A percentile compares a stretch with the other conserved stretches of the same genome.
phyloP scores from a whole-genome alignment of 2,113 vertebrate genomes.

The Manacus vitellinus region DNA sequence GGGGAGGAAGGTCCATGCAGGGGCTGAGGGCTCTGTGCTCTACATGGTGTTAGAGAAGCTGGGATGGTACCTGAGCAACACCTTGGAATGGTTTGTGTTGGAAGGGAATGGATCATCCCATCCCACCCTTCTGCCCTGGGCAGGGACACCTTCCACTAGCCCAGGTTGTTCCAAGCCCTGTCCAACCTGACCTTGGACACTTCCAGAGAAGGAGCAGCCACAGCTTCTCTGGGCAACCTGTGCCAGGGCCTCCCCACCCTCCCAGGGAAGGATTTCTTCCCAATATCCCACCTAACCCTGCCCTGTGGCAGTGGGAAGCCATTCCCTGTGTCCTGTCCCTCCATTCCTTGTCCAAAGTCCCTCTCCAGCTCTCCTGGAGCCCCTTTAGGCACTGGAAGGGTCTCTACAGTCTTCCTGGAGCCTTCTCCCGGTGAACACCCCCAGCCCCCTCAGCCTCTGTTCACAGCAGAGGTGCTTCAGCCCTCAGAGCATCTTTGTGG shows the following conservation, averaged over 20 bases:
- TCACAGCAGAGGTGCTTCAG: not conserved
- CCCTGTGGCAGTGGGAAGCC: not conserved
- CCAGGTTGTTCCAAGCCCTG: rapidly evolving
- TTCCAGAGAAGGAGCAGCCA: not conserved
- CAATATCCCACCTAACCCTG: rapidly evolving
- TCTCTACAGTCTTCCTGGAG: not conserved
- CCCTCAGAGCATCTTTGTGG: not conserved
- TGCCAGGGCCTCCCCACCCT: not conserved
- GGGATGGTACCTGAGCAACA: not conserved
- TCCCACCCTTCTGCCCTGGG: not conserved
- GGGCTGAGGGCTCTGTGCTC: not conserved
- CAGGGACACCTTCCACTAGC: not conserved
- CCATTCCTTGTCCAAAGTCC: not conserved
- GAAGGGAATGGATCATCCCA: not conserved
- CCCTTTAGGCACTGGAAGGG: not conserved
- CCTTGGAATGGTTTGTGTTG: not conserved
- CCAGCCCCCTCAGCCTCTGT: not conserved
- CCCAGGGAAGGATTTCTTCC: not conserved
- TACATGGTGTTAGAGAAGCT: not conserved
- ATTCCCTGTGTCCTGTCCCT: not conserved
- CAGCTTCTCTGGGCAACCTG: not conserved
- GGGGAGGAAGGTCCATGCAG: not conserved
- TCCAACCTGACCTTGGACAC: not conserved
- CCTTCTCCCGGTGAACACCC: not conserved
- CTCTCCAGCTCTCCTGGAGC: not conserved